phyloP scores from a whole-genome alignment of 2,888 invertebrate genomes.

The Sphaerophoria taeniata region DNA sequence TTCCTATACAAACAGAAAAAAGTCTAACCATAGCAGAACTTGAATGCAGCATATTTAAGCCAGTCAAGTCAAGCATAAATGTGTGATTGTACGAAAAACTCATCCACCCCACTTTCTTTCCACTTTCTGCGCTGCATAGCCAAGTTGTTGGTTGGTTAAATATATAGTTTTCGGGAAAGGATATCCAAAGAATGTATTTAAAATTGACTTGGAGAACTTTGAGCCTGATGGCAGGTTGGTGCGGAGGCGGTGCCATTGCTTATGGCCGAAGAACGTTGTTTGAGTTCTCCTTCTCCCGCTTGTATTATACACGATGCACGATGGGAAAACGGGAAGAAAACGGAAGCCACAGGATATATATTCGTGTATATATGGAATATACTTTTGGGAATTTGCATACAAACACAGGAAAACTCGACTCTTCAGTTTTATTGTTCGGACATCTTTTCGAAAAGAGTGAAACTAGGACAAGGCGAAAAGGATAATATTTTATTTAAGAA shows the following conservation, averaged over 20 bases:
- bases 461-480: conserved; percentile 33
- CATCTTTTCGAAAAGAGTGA: neutral
- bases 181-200: conserved; percentile 62
- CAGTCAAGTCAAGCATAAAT: conserved; percentile 45
- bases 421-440: conserved; percentile 13
- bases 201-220: conserved; percentile 69
- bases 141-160: neutral
- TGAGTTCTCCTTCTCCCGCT: neutral
- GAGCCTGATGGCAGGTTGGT: conserved; percentile 2
- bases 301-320: neutral
- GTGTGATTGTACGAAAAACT: conserved; percentile 31
- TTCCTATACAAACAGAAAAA: neutral
- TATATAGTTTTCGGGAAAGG: conserved; percentile 4
- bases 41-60: conserved; percentile 52
- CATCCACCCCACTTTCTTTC: neutral
- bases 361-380: conserved; percentile 2
- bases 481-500: conserved; percentile 39
- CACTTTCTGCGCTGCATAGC: too few relatives aligned
- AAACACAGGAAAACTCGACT: conserved; percentile 14
- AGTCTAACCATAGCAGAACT: neutral
- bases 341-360: conserved; percentile 9
- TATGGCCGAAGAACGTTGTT: neutral
- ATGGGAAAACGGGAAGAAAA: conserved; percentile 10
- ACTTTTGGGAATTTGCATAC: conserved; percentile 58
- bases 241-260: neutral